phyloP scores from a whole-genome alignment of 2,797 vertebrate genomes.

The Liasis olivaceus region DNA sequence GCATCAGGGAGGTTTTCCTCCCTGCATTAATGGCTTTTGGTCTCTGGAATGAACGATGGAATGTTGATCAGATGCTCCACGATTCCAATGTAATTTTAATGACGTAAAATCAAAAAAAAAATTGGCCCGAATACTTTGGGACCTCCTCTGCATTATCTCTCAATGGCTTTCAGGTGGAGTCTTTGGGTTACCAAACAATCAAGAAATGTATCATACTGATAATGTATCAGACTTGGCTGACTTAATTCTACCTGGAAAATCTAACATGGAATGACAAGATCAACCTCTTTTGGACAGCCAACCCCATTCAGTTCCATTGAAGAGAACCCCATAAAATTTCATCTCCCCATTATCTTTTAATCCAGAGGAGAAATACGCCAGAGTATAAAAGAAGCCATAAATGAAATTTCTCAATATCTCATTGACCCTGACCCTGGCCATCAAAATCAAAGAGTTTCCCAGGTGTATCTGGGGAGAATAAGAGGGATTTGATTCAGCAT shows the following conservation, averaged over 20 bases:
- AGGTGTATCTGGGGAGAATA: background rate
- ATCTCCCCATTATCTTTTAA: background rate
- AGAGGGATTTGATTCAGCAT: background rate
- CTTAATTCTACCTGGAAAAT: background rate
- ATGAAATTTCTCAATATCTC: background rate
- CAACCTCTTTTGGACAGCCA: background rate
- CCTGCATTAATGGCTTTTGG: background rate
- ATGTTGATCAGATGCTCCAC: background rate
- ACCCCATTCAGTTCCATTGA: background rate
- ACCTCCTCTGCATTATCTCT: background rate
- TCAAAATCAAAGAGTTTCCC: background rate
- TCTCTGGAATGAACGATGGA: background rate
- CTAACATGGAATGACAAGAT: background rate
- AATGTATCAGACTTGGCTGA: background rate
- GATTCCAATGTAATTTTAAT: background rate
- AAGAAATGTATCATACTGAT: background rate
- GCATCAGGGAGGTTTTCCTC: background rate
- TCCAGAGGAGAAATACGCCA: background rate
- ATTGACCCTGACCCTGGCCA: background rate
- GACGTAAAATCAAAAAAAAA: background rate
- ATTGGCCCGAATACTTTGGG: too few relatives aligned
- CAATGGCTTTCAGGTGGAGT: too few relatives aligned
- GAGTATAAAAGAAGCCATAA: background rate
- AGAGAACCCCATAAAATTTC: background rate
- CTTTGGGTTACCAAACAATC: background rate